Evolutionary conservation across 2,888 invertebrate species (phyloP).

Genomic region (Phymatocera aterrima): DNA sequence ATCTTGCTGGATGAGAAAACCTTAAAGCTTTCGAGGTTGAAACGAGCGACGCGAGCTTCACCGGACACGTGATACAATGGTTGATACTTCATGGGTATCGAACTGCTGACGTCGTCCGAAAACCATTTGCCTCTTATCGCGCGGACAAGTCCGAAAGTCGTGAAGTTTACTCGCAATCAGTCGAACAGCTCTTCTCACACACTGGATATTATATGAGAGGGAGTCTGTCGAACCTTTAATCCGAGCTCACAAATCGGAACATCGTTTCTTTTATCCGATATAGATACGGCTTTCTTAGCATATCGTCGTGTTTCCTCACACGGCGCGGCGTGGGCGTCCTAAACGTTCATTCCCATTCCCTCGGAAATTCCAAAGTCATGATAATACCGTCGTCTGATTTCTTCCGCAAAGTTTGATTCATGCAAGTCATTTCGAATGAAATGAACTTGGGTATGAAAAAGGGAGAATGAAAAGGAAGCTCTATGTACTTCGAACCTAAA

Average conservation of each 20-base stretch:
- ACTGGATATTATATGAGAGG: not conserved
- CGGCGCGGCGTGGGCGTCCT: too few relatives aligned
- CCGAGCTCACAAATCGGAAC: not conserved
- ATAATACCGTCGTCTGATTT: too few relatives aligned
- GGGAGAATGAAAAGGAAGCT: not conserved
- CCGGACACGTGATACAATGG: slow-evolving; percentile 31
- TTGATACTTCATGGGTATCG: slow-evolving; percentile 27
- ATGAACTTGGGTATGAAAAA: not conserved
- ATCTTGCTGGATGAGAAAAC: not conserved
- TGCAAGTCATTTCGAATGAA: not conserved
- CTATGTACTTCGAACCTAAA: slow-evolving; percentile 5
- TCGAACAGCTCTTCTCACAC: slow-evolving; percentile 4
- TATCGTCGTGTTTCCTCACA: too few relatives aligned
- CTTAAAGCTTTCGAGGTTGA: not conserved
- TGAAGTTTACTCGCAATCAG: slow-evolving; percentile 22
- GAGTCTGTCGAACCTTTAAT: not conserved
- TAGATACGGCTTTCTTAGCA: not conserved
- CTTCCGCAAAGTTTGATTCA: not conserved
- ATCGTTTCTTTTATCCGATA: not conserved
- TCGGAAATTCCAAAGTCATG: too few relatives aligned
- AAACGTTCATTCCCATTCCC: too few relatives aligned
- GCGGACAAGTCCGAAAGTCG: slow-evolving; percentile 8
- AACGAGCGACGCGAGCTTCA: slow-evolving; percentile 19
- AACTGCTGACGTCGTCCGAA: slow-evolving; percentile 36
- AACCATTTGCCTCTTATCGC: slow-evolving; percentile 37